Conservation (phyloP, 2,888 invertebrate genomes). For the Thysanoteuthis rhombus region DNA sequence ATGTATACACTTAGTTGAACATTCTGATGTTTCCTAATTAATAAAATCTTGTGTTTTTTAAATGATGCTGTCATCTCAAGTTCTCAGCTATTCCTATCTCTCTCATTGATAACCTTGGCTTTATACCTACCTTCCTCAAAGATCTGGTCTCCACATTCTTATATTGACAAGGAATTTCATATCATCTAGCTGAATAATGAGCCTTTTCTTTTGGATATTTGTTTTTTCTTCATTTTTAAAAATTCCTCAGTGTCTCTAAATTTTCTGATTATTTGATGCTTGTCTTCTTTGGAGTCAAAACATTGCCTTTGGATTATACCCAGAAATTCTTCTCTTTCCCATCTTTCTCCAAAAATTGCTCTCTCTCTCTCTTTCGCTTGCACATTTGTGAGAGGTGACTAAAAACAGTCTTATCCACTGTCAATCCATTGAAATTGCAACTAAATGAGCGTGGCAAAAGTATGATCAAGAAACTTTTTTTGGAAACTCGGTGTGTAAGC, state of each 20-base stretch:
- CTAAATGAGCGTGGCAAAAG: too few species aligned
- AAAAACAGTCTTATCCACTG: too few species aligned
- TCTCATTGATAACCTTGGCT: neutral
- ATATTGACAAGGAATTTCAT: neutral
- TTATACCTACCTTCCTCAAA: neutral
- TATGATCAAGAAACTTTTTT: too few species aligned
- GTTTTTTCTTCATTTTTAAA: neutral
- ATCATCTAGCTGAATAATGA: neutral
- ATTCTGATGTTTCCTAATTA: neutral
- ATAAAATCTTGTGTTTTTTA: neutral
- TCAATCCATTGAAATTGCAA: too few species aligned
- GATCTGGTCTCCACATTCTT: neutral
- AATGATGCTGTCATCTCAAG: neutral
- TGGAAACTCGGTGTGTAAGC: too few species aligned
- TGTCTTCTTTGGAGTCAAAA: neutral
- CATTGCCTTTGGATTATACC: neutral
- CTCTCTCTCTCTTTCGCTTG: neutral
- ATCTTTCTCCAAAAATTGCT: too few species aligned
- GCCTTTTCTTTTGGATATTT: neutral
- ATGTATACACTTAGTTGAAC: too few species aligned
- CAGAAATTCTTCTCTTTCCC: neutral
- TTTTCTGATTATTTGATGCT: neutral
- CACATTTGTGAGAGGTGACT: too few species aligned
- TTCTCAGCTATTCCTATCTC: neutral
- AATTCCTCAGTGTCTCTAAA: neutral